Evolutionary conservation across 2,888 invertebrate genomes (phyloP).

Genomic region (Epirrhoe tristata): DNA sequence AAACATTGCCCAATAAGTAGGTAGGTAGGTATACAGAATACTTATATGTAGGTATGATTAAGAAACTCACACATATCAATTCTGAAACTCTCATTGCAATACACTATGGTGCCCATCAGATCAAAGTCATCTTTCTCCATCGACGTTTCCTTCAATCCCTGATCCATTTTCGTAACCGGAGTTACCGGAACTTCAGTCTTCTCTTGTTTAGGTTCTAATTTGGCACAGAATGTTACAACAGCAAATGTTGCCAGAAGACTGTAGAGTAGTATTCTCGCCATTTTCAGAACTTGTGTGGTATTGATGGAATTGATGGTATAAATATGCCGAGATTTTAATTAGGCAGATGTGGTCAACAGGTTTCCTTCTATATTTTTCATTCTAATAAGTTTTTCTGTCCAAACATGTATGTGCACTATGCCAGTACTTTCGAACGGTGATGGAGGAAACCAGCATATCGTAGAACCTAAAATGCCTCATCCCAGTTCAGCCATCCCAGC

Average conservation of each 20-base stretch:
- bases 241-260: conserved; percentile 10
- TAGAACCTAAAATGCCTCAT: too few relatives aligned
- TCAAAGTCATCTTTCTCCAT: conserved; percentile 54
- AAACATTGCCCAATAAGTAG: too few relatives aligned
- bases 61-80: conserved; percentile 79
- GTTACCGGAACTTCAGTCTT: conserved; percentile 9
- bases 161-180: conserved; percentile 15
- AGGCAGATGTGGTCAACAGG: conserved; percentile 12
- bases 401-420: too few relatives aligned
- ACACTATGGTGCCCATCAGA: conserved; percentile 66
- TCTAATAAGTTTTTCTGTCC: too few relatives aligned
- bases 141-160: conserved; percentile 20
- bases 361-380: background rate
- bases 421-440: too few relatives aligned
- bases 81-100: conserved; percentile 83
- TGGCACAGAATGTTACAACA: conserved; percentile 11
- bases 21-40: background rate
- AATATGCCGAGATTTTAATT: conserved; percentile 19
- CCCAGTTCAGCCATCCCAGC: too few relatives aligned
- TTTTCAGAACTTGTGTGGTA: conserved; percentile 11
- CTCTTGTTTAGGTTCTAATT: conserved; percentile 1
- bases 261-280: conserved; percentile 16
- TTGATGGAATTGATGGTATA: conserved; percentile 11
- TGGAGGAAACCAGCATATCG: too few relatives aligned
- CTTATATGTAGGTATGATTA: too few relatives aligned